Conservation (phyloP, 1,140 invertebrate genomes). For the Nylanderia fulva region DNA sequence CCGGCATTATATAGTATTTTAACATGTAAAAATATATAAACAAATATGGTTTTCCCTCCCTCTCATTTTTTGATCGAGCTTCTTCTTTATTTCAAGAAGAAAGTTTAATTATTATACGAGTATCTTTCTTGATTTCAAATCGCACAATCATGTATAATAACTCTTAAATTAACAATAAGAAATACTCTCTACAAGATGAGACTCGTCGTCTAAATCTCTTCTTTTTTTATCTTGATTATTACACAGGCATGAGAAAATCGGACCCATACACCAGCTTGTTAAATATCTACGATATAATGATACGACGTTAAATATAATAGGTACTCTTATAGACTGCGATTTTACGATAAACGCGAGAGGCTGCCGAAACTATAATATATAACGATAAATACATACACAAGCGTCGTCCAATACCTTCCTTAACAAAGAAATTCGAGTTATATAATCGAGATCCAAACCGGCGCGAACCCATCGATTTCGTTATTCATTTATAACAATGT, state of each 20-base stretch:
- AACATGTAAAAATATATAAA: slow-evolving; percentile 33
- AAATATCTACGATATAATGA: slow-evolving; percentile 75
- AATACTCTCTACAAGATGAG: background rate
- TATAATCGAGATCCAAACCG: background rate
- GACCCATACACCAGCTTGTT: slow-evolving; percentile 85
- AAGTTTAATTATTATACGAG: background rate
- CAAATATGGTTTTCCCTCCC: background rate
- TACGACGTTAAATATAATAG: slow-evolving; percentile 52
- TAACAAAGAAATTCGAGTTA: slow-evolving; percentile 21
- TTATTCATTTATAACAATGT: slow-evolving; percentile 13
- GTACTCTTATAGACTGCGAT: slow-evolving; percentile 29
- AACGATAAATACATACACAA: slow-evolving; percentile 53
- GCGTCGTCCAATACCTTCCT: slow-evolving; percentile 57
- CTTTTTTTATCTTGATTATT: slow-evolving; percentile 64
- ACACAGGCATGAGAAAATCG: slow-evolving; percentile 80
- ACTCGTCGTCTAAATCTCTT: background rate
- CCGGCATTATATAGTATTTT: background rate
- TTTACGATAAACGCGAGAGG: slow-evolving; percentile 44
- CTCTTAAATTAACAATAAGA: slow-evolving; percentile 9
- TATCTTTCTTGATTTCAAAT: background rate
- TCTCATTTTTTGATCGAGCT: background rate
- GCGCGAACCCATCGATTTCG: slow-evolving; percentile 7
- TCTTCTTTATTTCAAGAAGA: background rate
- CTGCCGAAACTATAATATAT: slow-evolving; percentile 48
- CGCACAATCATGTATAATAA: slow-evolving; percentile 23